phyloP scores from a whole-genome alignment of 2,113 vertebrate species.

The Pterocles burchelli region DNA sequence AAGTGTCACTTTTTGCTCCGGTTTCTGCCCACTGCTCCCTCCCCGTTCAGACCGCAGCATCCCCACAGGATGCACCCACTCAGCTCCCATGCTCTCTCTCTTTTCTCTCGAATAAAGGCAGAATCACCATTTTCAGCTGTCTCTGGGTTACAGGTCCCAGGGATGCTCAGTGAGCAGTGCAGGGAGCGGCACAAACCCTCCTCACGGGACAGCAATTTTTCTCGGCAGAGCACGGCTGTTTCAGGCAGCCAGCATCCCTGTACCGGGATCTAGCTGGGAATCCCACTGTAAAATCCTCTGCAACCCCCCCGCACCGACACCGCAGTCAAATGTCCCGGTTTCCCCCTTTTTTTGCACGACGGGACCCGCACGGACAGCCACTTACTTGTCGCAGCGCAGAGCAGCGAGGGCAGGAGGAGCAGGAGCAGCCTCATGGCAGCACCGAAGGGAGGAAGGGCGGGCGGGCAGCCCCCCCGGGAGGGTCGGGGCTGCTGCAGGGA shows the following conservation, averaged over 20 bases:
- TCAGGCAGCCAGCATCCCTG: not conserved
- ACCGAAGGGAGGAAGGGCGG: not conserved
- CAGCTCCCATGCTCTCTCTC: accelerated
- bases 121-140: accelerated
- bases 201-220: not conserved
- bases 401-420: not conserved
- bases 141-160: too few relatives aligned
- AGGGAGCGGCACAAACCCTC: not conserved
- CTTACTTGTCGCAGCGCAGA: not conserved
- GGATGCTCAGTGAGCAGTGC: not conserved
- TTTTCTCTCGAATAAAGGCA: not conserved
- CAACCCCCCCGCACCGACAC: not conserved
- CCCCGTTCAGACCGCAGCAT: not conserved
- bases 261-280: accelerated
- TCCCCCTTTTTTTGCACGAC: accelerated
- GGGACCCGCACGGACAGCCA: not conserved
- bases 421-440: not conserved
- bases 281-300: accelerated
- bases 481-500: not conserved
- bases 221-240: accelerated
- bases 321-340: accelerated
- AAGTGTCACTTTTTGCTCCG: accelerated
- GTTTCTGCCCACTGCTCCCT: accelerated
- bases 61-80: accelerated
- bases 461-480: too few relatives aligned